phyloP scores from a whole-genome alignment of 53 echinoderm and acorn worm genomes.

The Paracentrotus lividus region DNA sequence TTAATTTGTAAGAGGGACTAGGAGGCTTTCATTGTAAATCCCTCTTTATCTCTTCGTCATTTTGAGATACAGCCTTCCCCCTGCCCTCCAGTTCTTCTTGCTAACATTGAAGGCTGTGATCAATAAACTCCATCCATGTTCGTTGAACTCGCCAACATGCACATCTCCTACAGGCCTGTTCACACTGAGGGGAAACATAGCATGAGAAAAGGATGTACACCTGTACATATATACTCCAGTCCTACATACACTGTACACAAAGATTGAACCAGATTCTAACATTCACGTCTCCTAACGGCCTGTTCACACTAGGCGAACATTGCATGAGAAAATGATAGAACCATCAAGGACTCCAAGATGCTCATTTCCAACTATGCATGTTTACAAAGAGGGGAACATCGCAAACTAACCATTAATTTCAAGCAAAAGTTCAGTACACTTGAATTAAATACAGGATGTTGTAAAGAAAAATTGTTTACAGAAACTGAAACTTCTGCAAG shows the following conservation, averaged over 20 bases:
- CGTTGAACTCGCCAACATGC: constrained; percentile 30
- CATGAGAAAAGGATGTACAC: background rate
- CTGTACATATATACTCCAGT: too few species aligned
- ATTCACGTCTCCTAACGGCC: too few species aligned
- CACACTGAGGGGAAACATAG: background rate
- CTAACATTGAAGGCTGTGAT: constrained; percentile 14
- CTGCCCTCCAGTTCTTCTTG: constrained; percentile 15
- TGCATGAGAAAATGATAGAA: too few species aligned
- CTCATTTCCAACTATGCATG: background rate
- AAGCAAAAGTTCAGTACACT: too few species aligned
- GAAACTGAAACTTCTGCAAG: too few species aligned
- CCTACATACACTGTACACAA: too few species aligned
- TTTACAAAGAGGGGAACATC: too few species aligned
- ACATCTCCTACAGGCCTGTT: background rate
- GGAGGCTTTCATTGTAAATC: background rate
- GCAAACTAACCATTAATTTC: background rate
- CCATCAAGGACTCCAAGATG: too few species aligned
- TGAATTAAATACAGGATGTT: background rate
- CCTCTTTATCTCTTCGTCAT: background rate
- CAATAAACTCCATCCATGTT: constrained; percentile 40
- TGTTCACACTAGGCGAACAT: too few species aligned
- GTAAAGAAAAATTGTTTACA: background rate
- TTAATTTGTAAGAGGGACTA: background rate
- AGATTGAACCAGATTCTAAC: too few species aligned
- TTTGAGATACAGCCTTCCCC: background rate